A percentile compares a stretch with the other conserved stretches of the same genome.
These are phyloP conservation scores for Esox masquinongy DNA, from an alignment of 2,797 vertebrate species.

Conservation along the genomic window DNA sequence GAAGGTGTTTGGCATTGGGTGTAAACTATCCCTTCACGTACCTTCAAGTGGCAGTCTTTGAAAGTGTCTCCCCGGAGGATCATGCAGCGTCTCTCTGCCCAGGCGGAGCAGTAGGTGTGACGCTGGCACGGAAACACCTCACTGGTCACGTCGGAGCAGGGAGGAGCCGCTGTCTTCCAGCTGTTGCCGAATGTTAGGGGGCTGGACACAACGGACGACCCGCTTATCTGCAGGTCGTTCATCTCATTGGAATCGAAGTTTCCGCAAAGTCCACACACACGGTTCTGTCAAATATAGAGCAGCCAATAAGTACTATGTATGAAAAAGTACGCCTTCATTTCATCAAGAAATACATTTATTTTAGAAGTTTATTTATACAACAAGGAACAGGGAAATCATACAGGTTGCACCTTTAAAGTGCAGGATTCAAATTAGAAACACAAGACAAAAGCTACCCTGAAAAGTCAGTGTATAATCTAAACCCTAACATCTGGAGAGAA, in stretches of 20 bases:
- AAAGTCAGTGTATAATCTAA: too few relatives aligned
- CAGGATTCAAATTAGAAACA: too few relatives aligned
- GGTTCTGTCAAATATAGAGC: slow-evolving; percentile 45
- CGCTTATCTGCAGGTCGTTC: slow-evolving; percentile 69
- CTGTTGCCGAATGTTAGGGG: slow-evolving; percentile 73
- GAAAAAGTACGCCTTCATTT: neutral
- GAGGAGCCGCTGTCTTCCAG: slow-evolving; percentile 74
- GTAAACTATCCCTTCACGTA: neutral
- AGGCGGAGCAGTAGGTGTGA: slow-evolving; percentile 79
- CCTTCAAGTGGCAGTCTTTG: slow-evolving; percentile 69
- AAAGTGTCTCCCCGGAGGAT: slow-evolving; percentile 76
- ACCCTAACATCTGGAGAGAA: neutral
- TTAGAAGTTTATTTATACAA: neutral
- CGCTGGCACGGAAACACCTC: slow-evolving; percentile 80
- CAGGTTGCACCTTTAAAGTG: neutral
- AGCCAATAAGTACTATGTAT: too few relatives aligned
- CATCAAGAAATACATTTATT: neutral
- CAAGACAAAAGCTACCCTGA: too few relatives aligned
- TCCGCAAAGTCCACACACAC: slow-evolving; percentile 75
- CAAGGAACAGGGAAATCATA: neutral
- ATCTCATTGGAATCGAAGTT: slow-evolving; percentile 73
- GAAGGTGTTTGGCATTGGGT: neutral
- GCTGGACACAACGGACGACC: slow-evolving; percentile 52
- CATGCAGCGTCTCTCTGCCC: slow-evolving; percentile 81
- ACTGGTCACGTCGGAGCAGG: slow-evolving; percentile 72